phyloP scores from a whole-genome alignment of 2,797 vertebrate genomes.

The Alcedo quadribrachys region DNA sequence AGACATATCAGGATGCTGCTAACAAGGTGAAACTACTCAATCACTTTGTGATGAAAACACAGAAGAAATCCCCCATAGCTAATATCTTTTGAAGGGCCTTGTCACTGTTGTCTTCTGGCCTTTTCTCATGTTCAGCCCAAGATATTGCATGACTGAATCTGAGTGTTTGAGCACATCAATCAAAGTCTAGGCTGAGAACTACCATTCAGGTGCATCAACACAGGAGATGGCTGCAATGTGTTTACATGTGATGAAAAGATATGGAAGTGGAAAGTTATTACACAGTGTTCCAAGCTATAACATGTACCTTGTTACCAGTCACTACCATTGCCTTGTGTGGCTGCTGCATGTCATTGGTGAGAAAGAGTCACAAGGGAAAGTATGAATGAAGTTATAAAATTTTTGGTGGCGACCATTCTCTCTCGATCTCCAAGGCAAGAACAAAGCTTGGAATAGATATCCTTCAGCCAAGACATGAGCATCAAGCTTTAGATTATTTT shows the following conservation, averaged over 20 bases:
- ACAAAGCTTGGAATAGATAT: not conserved
- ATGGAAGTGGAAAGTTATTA: accelerated
- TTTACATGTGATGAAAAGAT: not conserved
- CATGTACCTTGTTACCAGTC: accelerated
- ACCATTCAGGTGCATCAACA: not conserved
- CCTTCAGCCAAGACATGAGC: not conserved
- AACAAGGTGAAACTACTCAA: not conserved
- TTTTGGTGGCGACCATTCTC: accelerated
- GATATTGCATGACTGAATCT: not conserved
- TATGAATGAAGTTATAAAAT: not conserved
- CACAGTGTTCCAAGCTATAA: accelerated
- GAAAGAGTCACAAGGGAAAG: not conserved
- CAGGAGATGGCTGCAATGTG: accelerated
- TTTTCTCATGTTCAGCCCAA: not conserved
- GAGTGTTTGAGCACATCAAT: not conserved
- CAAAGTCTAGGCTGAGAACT: not conserved
- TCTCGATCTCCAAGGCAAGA: not conserved
- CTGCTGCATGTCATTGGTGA: not conserved
- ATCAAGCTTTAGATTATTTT: not conserved
- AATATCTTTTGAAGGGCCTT: not conserved
- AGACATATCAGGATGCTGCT: not conserved
- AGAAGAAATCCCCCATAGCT: no score
- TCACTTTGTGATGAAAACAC: not conserved
- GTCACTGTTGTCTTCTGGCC: not conserved
- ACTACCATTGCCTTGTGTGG: no score